phyloP scores from a whole-genome alignment of 1,140 invertebrate genomes.

The Drosophila bifasciata region DNA sequence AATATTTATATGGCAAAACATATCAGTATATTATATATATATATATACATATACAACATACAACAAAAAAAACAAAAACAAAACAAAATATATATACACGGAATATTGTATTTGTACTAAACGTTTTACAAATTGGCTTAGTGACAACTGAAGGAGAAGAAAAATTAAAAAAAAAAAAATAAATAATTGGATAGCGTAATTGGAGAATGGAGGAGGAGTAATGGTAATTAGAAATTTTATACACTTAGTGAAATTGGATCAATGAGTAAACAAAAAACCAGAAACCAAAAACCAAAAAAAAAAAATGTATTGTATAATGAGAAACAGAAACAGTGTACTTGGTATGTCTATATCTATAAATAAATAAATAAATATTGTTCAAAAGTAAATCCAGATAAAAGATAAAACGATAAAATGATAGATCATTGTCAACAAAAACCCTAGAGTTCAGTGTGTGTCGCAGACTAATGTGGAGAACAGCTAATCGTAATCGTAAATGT shows the following conservation, averaged over 20 bases:
- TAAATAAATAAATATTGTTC: slow-evolving; percentile 75
- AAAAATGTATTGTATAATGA: slow-evolving; percentile 69
- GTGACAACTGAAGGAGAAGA: slow-evolving; percentile 34
- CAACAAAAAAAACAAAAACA: slow-evolving; percentile 44
- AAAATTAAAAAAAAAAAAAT: slow-evolving; percentile 15
- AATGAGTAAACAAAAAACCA: slow-evolving; percentile 48
- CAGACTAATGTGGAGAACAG: slow-evolving; percentile 57
- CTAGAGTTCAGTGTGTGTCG: slow-evolving; percentile 63
- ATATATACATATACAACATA: slow-evolving; percentile 59
- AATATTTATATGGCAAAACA: slow-evolving; percentile 81
- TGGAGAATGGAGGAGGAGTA: slow-evolving; percentile 30
- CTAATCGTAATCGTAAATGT: slow-evolving; percentile 54
- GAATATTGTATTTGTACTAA: slow-evolving; percentile 81
- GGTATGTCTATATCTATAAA: slow-evolving; percentile 82
- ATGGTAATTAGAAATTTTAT: slow-evolving; percentile 76
- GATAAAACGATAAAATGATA: slow-evolving; percentile 35
- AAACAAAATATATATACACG: slow-evolving; percentile 58
- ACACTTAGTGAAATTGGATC: slow-evolving; percentile 76
- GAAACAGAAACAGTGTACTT: slow-evolving; percentile 58
- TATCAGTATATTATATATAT: slow-evolving; percentile 73
- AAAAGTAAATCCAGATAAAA: slow-evolving; percentile 50
- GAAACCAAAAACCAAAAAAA: slow-evolving; percentile 16
- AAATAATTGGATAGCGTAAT: slow-evolving; percentile 42
- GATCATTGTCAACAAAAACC: slow-evolving; percentile 67
- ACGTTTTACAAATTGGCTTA: slow-evolving; percentile 82